phyloP scores from a whole-genome alignment of 1,140 invertebrate genomes.

The Eupeodes corollae region DNA sequence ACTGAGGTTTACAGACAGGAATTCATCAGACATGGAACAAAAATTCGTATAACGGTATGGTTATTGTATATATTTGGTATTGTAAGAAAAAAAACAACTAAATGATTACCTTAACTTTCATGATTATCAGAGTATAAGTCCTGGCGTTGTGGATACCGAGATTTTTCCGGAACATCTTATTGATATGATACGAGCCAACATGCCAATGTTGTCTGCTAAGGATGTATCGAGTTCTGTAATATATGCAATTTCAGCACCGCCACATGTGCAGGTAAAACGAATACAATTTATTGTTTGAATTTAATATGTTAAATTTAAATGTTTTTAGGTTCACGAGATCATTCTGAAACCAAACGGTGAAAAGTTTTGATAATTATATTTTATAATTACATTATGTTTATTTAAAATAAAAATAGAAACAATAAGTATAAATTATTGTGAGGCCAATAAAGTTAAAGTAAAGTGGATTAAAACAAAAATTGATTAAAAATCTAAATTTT shows the following conservation, averaged over 20 bases:
- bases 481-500: no score
- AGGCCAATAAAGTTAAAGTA: no score
- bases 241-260: slow-evolving; percentile 47
- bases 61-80: no score
- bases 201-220: slow-evolving; percentile 29
- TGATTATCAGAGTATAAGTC: slow-evolving; percentile 45
- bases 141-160: slow-evolving; percentile 44
- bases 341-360: background rate
- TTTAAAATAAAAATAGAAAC: no score
- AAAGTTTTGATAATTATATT: slow-evolving; percentile 1
- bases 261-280: slow-evolving; percentile 41
- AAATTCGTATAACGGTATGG: slow-evolving; percentile 26
- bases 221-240: slow-evolving; percentile 46
- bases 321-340: background rate
- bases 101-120: background rate
- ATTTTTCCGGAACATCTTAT: slow-evolving; percentile 15
- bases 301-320: no score
- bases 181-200: slow-evolving; percentile 5
- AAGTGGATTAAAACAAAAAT: no score
- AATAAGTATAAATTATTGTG: no score
- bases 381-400: no score
- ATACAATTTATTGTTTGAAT: no score
- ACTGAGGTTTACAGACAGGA: slow-evolving; percentile 51
- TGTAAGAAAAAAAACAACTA: slow-evolving; percentile 7
- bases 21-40: slow-evolving; percentile 36